Evolutionary conservation across 2,113 vertebrate genomes (phyloP).

Genomic region (Geococcyx californianus): DNA sequence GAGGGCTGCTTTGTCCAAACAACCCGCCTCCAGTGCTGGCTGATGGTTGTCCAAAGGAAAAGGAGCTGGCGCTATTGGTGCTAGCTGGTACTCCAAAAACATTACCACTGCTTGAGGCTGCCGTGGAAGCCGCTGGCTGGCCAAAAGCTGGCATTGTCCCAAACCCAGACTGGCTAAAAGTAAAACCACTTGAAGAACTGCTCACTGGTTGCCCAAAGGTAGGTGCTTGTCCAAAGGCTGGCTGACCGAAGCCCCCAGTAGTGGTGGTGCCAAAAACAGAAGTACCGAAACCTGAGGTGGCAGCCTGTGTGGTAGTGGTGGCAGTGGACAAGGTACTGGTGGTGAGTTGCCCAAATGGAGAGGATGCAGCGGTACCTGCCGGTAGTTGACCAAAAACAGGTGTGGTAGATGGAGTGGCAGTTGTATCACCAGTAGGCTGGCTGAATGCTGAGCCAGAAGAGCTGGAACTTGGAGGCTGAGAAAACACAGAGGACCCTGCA

Average conservation of each 20-base stretch:
- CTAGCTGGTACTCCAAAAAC: constrained; percentile 79
- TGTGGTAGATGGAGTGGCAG: constrained; percentile 23
- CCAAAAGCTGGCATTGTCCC: constrained; percentile 78
- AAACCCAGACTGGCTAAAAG: constrained; percentile 78
- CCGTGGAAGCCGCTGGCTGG: constrained; percentile 71
- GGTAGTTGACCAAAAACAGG: constrained; percentile 70
- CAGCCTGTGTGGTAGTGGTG: background rate
- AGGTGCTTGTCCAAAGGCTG: constrained; percentile 81
- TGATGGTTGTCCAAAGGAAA: constrained; percentile 84
- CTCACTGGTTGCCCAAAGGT: constrained; percentile 82
- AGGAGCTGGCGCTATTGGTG: constrained; percentile 78
- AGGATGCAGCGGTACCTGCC: constrained; percentile 49
- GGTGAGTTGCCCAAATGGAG: constrained; percentile 66
- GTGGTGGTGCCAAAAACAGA: constrained; percentile 70
- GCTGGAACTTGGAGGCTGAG: constrained; percentile 53
- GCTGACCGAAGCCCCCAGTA: constrained; percentile 78
- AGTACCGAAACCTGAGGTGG: constrained; percentile 73
- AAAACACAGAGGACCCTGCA: constrained; percentile 44
- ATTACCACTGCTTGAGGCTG: constrained; percentile 62
- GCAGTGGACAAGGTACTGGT: constrained; percentile 29
- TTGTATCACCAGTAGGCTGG: constrained; percentile 57
- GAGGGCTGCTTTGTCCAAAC: constrained; percentile 83
- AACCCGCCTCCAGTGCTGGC: constrained; percentile 70
- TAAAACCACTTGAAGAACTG: constrained; percentile 76
- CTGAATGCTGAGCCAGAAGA: constrained; percentile 71